phyloP scores from a whole-genome alignment of 2,888 invertebrate species.

The Scaptodrosophila latifasciaeformis region DNA sequence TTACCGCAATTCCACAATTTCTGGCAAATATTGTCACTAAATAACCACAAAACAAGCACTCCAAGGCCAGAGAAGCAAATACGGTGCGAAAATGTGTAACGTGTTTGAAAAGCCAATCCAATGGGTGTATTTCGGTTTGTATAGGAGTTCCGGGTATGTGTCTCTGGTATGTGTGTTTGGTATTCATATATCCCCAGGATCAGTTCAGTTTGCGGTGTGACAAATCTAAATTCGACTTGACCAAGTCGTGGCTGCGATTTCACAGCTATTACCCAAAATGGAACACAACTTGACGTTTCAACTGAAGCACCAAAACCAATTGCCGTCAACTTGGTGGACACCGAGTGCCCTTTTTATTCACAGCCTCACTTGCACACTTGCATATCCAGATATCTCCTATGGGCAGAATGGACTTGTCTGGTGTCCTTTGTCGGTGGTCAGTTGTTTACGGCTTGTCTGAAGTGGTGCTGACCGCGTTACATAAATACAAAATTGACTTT shows the following conservation, averaged over 20 bases:
- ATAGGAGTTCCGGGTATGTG: too few species aligned
- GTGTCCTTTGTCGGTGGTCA: background rate
- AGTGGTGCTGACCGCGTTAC: constrained; percentile 54
- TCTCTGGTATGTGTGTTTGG: background rate
- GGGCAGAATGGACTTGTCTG: constrained; percentile 41
- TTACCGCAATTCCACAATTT: background rate
- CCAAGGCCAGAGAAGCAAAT: constrained; percentile 5
- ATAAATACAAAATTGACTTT: constrained; percentile 63
- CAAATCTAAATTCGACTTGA: constrained; percentile 49
- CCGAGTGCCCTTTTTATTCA: constrained; percentile 1
- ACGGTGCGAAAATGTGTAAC: constrained; percentile 21
- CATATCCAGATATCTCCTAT: constrained; percentile 6
- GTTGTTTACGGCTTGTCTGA: constrained; percentile 56
- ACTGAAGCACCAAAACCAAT: constrained; percentile 33
- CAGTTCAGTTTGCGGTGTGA: constrained; percentile 19
- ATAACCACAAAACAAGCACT: constrained; percentile 22
- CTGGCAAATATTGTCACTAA: constrained; percentile 13
- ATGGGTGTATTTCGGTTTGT: constrained; percentile 7
- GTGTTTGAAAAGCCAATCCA: constrained; percentile 17
- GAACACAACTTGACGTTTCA: constrained; percentile 30
- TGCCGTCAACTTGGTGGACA: constrained; percentile 47
- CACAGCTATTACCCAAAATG: constrained; percentile 20
- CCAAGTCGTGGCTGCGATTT: constrained; percentile 41
- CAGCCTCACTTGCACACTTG: constrained; percentile 9
- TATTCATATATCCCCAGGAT: too few species aligned